Base-by-base conservation (phyloP, 2,797 vertebrate species). In the Erpetoichthys calabaricus region DNA sequence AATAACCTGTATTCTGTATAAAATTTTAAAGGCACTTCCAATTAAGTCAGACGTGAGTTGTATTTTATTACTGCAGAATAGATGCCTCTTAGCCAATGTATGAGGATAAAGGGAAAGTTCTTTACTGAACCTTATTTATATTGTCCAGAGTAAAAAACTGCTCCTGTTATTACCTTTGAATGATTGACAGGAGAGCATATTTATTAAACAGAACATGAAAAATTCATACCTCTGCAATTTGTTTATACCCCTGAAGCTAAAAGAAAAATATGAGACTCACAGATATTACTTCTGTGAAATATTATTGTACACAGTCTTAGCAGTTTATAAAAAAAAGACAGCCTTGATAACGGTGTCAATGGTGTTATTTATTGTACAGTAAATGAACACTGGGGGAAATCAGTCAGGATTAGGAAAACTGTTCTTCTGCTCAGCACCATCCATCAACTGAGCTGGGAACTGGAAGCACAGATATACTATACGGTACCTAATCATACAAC, bases 161-260 rank as follows among this genome's bases (percentile, higher is more conserved):
- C 43, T 45, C 9, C 44, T 8, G 7, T 53, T 49, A 51, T 6
- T 45, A 9, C 57, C 57, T 58, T 9, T 44, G 57, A 53, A 44
- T 52, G 57, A 58, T 52, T 53, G 57, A 53, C 57, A 45, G 50
- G 45, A 42, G 50, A 8, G 57, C 51, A 58, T 58, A 53, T 49
- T 45, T 53, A 53, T 51, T 51, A 53, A 58, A 53, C 47, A 46
- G 57, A 53, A 53, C 57, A 58, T 44, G 45, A 46, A 46, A 51
- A 51, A 50, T 53, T 49, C 57, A 53, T 58, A 45, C 6, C 44
- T 7, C 47, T 52, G 25, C 25, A 25, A 45, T 53, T 44, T 43
- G 57, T 45, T 58, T 51, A 58, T n/a, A 58, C 45, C 57, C 51
- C 42, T n/a, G 8, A 51, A 42, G 57, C 57, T 58, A 58, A 58